Evolutionary conservation across 2,888 invertebrate genomes (phyloP), one percentile per base, ranked within the genome.

Genomic region (Platynereis dumerilii): DNA sequence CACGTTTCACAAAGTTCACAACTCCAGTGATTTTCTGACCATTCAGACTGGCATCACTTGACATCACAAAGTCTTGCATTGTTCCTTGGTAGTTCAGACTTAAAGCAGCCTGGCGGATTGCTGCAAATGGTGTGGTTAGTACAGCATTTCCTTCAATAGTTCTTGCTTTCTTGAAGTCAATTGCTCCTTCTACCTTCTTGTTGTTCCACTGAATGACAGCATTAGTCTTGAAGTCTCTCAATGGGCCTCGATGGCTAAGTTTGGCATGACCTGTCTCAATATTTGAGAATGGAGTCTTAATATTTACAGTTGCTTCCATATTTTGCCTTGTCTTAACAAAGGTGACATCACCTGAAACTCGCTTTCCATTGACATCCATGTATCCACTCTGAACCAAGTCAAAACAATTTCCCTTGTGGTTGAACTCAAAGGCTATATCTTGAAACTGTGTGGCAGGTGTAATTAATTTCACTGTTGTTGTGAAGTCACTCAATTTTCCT

Each of bases 391-490:
- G 67, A 7, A 7, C 22, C 67, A 64, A 54, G 60, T 69, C 60
- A 44, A 28, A 58, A 26, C 45, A 2, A n/a, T 52, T 22, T 48
- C 70, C 70, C 26, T 60, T 48, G 58, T 70, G 70, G 45, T 58
- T 59, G 29, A 69, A 39, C 1, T 56, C 58, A 34, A 64, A 58
- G 2, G 26, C 10, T 7, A 22, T 20, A 17, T 22, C n/a, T 42
- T n/a, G 34, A 20, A 5, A 52, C 22, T 3, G 42, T 54, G n/a
- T 20, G 61, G 24, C 53, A 22, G 61, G 61, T 15, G 61, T 55
- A 20, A 34, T 20, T 17, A 62, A 53, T 29, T 58, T 20, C 24
- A 42, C 44, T 27, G 66, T 65, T 27, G 63, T 48, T 12, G 5
- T 34, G 34, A 34, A 34, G 5, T 48, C 48, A 48, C 17, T 48